Conservation (phyloP, 1,140 invertebrate species). For the Halotydeus destructor region DNA sequence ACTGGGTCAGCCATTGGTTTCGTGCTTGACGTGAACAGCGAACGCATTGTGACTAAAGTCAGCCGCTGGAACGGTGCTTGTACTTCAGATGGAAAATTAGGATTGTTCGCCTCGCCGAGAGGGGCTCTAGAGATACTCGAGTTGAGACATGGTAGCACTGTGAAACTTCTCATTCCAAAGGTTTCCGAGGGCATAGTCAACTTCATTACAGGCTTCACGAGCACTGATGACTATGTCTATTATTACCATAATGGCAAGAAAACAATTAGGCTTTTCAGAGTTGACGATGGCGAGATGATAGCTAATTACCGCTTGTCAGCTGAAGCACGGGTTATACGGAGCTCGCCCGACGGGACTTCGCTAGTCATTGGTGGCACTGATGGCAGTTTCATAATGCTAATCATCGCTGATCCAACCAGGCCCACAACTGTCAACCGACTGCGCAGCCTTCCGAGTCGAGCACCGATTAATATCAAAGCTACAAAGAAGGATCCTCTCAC, state of each 20-base stretch:
- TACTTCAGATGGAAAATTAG: constrained; percentile 35
- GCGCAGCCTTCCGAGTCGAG: constrained; percentile 32
- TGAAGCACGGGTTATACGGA: constrained; percentile 63
- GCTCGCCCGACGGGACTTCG: constrained; percentile 50
- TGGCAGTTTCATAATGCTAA: constrained; percentile 74
- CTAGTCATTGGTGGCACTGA: constrained; percentile 76
- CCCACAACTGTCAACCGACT: constrained; percentile 41
- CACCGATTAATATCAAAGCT: no score
- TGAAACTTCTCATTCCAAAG: constrained; percentile 59
- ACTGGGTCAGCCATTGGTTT: constrained; percentile 75
- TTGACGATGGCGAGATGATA: constrained; percentile 62
- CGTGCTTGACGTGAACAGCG: constrained; percentile 31
- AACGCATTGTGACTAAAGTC: constrained; percentile 28
- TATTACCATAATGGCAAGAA: constrained; percentile 89
- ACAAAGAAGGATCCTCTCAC: no score
- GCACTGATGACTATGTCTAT: constrained; percentile 78
- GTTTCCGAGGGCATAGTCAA: constrained; percentile 90
- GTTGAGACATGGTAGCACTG: constrained; percentile 51
- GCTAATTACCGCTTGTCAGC: constrained; percentile 81
- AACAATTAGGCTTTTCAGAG: constrained; percentile 73
- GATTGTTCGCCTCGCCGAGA: constrained; percentile 69
- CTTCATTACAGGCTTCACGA: constrained; percentile 79
- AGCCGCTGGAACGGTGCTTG: constrained; percentile 31
- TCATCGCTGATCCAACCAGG: constrained; percentile 55
- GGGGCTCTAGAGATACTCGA: constrained; percentile 80